Percentiles rank a stretch among this genome's conserved stretches.
Conservation (phyloP, 2,113 vertebrate species). For the Petromus typicus region DNA sequence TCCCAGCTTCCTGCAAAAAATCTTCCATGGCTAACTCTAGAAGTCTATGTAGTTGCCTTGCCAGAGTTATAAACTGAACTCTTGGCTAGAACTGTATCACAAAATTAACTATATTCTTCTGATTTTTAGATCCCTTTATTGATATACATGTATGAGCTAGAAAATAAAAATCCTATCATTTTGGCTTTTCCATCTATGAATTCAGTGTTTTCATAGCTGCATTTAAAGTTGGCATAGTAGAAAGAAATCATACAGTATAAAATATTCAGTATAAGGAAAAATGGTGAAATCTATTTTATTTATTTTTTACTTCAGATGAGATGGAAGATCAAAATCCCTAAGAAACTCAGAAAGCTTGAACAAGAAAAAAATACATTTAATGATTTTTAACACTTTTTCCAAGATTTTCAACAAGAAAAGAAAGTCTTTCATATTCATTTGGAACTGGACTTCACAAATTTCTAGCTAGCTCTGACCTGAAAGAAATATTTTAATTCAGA, state of each 20-base stretch:
- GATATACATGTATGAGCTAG: neutral
- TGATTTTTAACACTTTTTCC: neutral
- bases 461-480: neutral
- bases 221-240: neutral
- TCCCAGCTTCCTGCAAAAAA: constrained; percentile 8
- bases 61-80: neutral
- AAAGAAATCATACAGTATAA: neutral
- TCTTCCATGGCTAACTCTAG: neutral
- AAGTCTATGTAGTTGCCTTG: neutral
- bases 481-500: neutral
- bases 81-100: neutral
- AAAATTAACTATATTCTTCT: neutral
- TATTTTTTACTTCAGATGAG: neutral
- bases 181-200: neutral
- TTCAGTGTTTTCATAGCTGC: neutral
- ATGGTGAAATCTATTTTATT: neutral
- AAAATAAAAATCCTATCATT: neutral
- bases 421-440: neutral
- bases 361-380: neutral
- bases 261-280: neutral
- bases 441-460: neutral
- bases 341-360: neutral
- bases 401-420: neutral
- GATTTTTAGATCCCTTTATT: neutral
- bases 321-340: neutral